Conservation (phyloP, 2,113 vertebrate genomes). For the Copsychus sechellarum region DNA sequence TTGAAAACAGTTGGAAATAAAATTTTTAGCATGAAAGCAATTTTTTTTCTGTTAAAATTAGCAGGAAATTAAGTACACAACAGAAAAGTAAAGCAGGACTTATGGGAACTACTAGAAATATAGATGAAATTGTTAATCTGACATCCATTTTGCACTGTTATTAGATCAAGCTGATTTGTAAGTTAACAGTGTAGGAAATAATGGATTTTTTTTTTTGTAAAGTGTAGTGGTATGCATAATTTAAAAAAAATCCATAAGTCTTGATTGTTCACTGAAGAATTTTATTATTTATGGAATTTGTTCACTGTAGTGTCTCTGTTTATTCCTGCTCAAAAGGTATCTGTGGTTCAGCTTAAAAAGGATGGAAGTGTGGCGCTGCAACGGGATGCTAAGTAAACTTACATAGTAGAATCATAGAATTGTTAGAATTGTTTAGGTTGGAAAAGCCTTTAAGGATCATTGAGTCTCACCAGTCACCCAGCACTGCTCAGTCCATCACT, state of each 20-base stretch:
- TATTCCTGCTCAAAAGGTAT: background rate
- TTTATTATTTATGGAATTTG: background rate
- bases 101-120: background rate
- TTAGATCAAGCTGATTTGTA: background rate
- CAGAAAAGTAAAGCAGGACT: background rate
- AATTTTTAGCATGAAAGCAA: background rate
- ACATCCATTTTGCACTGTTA: background rate
- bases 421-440: background rate
- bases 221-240: background rate
- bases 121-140: background rate
- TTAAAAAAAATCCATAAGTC: rapidly evolving
- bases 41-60: background rate
- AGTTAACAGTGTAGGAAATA: background rate
- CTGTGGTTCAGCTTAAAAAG: background rate
- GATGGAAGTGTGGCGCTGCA: background rate
- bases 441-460: background rate
- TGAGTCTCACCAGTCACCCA: background rate
- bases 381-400: background rate
- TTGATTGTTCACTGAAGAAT: background rate
- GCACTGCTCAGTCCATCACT: background rate
- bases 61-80: background rate
- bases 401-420: background rate
- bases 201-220: background rate
- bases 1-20: background rate
- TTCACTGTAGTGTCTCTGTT: background rate